Evolutionary conservation across 1,140 invertebrate genomes (phyloP).

Genomic region (Campoletis sonorensis): DNA sequence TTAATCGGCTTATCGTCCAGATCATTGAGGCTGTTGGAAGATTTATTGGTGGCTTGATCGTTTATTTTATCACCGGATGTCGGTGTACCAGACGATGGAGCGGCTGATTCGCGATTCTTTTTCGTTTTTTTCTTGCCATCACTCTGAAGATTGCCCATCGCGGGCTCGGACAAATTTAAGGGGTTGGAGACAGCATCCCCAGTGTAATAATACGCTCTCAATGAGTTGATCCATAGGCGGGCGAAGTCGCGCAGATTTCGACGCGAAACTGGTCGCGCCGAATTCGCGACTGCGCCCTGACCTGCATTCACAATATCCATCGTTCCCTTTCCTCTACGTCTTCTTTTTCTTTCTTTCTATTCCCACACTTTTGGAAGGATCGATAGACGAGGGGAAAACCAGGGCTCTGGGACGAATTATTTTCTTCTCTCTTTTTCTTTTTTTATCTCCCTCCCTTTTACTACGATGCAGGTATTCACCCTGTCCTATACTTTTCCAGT

Average conservation of each 20-base stretch:
- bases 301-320: constrained; percentile 44
- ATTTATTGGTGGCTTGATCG: constrained; percentile 42
- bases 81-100: constrained; percentile 18
- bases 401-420: not conserved
- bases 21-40: constrained; percentile 20
- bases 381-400: constrained; percentile 12
- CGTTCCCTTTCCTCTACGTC: not conserved
- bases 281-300: constrained; percentile 66
- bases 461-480: not conserved
- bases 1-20: constrained; percentile 40
- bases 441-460: not conserved
- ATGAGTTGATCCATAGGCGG: constrained; percentile 58
- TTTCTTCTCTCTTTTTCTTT: not conserved
- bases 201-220: constrained; percentile 48
- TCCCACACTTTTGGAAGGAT: not conserved
- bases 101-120: constrained; percentile 60
- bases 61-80: constrained; percentile 29
- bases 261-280: constrained; percentile 47
- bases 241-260: constrained; percentile 64
- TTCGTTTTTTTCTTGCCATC: constrained; percentile 62
- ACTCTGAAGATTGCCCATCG: constrained; percentile 72
- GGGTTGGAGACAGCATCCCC: constrained; percentile 47
- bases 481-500: not conserved
- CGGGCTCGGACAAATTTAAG: constrained; percentile 10
- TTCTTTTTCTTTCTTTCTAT: not conserved